Conservation (phyloP, 2,888 invertebrate genomes). For the Brachypterus glaber region DNA sequence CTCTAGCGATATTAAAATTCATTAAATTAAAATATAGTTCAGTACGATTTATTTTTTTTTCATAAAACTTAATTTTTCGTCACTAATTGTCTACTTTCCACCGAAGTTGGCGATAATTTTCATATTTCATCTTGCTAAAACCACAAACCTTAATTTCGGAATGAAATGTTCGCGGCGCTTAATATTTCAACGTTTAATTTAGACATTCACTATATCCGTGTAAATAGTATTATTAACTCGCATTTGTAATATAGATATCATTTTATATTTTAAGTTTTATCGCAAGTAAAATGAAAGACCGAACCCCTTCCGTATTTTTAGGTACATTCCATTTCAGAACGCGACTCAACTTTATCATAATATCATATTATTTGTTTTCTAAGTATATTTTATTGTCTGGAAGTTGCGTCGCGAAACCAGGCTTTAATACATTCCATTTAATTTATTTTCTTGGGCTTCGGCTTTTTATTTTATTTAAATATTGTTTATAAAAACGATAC, state of each 20-base stretch:
- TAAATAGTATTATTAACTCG: slow-evolving; percentile 25
- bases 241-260: slow-evolving; percentile 16
- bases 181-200: slow-evolving; percentile 14
- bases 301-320: no score
- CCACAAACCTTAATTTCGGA: slow-evolving; percentile 18
- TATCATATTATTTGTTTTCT: no score
- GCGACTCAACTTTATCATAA: no score
- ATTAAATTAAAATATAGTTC: slow-evolving; percentile 1
- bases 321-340: no score
- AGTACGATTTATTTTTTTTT: no score
- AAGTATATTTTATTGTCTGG: no score
- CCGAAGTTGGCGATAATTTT: no score
- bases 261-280: slow-evolving; percentile 5
- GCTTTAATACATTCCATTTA: background rate
- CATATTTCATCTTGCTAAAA: slow-evolving; percentile 18
- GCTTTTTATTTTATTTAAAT: background rate
- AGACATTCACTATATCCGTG: slow-evolving; percentile 21
- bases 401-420: slow-evolving; percentile 3
- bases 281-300: no score
- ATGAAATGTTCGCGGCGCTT: slow-evolving; percentile 18
- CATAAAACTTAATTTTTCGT: no score
- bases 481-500: slow-evolving; percentile 21
- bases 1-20: slow-evolving; percentile 17
- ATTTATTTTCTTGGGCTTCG: background rate
- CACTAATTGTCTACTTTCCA: no score